phyloP scores from a whole-genome alignment of 1,140 invertebrate genomes.

The Tetranychus urticae region DNA sequence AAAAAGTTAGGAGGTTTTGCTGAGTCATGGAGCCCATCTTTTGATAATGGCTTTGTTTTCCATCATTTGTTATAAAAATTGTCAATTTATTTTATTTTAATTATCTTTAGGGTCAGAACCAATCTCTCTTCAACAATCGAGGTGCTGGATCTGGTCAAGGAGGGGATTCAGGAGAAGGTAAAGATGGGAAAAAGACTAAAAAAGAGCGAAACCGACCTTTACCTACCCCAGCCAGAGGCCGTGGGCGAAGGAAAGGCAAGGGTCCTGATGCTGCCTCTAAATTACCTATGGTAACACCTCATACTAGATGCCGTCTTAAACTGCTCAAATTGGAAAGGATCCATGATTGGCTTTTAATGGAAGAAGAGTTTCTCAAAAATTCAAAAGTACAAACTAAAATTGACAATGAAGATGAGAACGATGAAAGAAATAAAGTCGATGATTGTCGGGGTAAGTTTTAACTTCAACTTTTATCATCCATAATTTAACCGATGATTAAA shows the following conservation, averaged over 20 bases:
- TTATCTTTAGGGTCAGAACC: not conserved
- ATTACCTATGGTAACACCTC: slow-evolving; percentile 80
- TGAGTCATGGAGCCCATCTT: too few relatives aligned
- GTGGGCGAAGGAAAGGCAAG: slow-evolving; percentile 80
- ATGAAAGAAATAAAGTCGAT: slow-evolving; percentile 82
- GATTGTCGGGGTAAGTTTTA: slow-evolving; percentile 51
- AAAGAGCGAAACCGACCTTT: not conserved
- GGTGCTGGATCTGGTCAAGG: not conserved
- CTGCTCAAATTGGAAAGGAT: slow-evolving; percentile 87
- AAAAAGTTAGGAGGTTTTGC: too few relatives aligned
- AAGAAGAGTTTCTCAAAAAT: slow-evolving; percentile 97
- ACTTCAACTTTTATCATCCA: not conserved
- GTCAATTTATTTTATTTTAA: too few relatives aligned
- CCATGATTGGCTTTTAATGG: slow-evolving; percentile 96
- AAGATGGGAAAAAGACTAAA: not conserved
- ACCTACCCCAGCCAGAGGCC: slow-evolving; percentile 31
- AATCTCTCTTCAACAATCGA: not conserved
- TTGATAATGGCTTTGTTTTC: too few relatives aligned
- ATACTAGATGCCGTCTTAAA: slow-evolving; percentile 85
- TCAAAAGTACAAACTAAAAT: slow-evolving; percentile 26
- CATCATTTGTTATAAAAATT: too few relatives aligned
- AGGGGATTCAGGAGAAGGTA: not conserved
- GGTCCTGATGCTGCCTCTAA: slow-evolving; percentile 96
- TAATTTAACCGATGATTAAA: not conserved
- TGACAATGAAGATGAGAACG: slow-evolving; percentile 23